These are phyloP conservation scores for Tethya wilhelma DNA, from an alignment of 37 sponge, comb jelly and placozoan species.

Conservation along the genomic window DNA sequence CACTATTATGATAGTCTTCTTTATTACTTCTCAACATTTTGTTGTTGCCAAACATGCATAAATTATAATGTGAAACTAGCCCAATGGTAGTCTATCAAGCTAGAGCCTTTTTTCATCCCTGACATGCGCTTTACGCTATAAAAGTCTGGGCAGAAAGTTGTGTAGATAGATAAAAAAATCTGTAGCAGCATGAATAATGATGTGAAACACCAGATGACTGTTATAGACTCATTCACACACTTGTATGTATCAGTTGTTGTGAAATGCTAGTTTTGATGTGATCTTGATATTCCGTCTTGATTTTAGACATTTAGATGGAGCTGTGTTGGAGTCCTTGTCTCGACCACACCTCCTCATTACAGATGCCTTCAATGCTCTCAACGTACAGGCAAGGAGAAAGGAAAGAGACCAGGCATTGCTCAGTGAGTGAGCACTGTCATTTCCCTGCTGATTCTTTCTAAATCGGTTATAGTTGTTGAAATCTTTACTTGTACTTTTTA, in stretches of 20 bases:
- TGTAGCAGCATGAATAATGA: no score
- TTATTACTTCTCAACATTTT: no score
- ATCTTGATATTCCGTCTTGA: background rate
- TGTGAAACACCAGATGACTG: no score
- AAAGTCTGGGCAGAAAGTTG: no score
- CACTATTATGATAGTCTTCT: no score
- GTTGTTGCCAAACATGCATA: no score
- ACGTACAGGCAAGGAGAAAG: slow-evolving; percentile 87
- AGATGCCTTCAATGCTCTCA: slow-evolving; percentile 93
- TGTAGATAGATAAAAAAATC: no score
- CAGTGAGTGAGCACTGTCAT: slow-evolving; percentile 51
- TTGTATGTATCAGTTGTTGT: background rate
- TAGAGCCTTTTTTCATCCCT: no score
- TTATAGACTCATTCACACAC: no score
- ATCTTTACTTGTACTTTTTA: background rate
- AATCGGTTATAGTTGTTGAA: background rate
- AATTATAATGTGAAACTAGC: no score
- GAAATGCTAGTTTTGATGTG: background rate
- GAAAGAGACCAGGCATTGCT: slow-evolving; percentile 94
- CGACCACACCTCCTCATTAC: slow-evolving; percentile 95
- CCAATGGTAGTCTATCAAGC: no score
- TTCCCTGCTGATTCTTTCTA: background rate
- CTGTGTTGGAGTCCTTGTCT: slow-evolving; percentile 86
- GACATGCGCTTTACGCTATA: no score
- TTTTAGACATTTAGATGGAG: slow-evolving; percentile 94